phyloP scores from a whole-genome alignment of 2,113 vertebrate species.

The Petrocephalus zakoni region DNA sequence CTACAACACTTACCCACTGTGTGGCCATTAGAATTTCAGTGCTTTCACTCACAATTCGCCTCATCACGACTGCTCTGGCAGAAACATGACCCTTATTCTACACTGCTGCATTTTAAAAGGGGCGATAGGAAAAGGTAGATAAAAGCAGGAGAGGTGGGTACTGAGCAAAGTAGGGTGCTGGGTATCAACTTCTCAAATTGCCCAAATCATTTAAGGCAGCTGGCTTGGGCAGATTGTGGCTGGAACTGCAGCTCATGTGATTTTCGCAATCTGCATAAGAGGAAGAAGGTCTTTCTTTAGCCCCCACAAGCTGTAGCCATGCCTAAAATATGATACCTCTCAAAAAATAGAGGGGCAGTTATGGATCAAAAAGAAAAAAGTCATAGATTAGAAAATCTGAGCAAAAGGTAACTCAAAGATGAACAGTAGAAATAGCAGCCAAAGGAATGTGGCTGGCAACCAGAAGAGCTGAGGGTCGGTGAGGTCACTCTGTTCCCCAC shows the following conservation, averaged over 20 bases:
- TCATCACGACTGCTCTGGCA: neutral
- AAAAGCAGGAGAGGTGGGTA: slow-evolving; percentile 11
- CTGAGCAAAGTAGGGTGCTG: slow-evolving; percentile 30
- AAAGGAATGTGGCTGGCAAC: slow-evolving; percentile 39
- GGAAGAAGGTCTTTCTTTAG: slow-evolving; percentile 40
- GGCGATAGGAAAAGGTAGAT: neutral
- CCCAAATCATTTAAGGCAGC: slow-evolving; percentile 64
- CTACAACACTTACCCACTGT: neutral
- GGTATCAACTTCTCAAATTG: slow-evolving; percentile 65
- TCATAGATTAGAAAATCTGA: slow-evolving; percentile 49
- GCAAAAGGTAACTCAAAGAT: slow-evolving; percentile 49
- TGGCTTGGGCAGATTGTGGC: slow-evolving; percentile 41
- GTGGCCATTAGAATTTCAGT: neutral
- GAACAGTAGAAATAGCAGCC: slow-evolving; percentile 48
- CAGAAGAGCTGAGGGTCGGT: slow-evolving; percentile 27
- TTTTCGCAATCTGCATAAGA: slow-evolving; percentile 58
- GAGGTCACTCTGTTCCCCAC: neutral
- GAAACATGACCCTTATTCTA: neutral
- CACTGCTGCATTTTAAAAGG: neutral
- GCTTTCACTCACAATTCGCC: neutral
- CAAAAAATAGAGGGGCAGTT: slow-evolving; percentile 31
- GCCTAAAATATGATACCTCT: slow-evolving; percentile 45
- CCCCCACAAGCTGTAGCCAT: slow-evolving; percentile 33
- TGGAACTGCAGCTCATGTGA: slow-evolving; percentile 59
- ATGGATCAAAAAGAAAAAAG: slow-evolving; percentile 31